Percentiles rank a stretch among this genome's conserved stretches.
phyloP scores from a whole-genome alignment of 2,888 invertebrate genomes.

The Drosophila tripunctata region DNA sequence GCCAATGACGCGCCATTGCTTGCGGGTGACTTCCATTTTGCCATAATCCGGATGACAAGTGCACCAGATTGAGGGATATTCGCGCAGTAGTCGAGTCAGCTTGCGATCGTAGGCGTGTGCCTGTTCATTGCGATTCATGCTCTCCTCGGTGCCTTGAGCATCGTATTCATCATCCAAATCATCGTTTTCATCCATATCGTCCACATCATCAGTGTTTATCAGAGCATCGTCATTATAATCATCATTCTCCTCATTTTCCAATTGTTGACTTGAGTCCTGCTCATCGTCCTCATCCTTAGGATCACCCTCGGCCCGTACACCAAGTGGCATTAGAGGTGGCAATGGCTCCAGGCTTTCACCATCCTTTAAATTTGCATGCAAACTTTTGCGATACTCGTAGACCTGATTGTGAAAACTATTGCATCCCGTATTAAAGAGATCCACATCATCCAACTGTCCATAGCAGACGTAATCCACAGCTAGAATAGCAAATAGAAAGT shows the following conservation, averaged over 20 bases:
- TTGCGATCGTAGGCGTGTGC: conserved; percentile 80
- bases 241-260: conserved; percentile 31
- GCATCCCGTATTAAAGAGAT: conserved; percentile 77
- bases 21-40: conserved; percentile 76
- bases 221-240: conserved; percentile 35
- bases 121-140: conserved; percentile 79
- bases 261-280: conserved; percentile 11
- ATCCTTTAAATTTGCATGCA: conserved; percentile 79
- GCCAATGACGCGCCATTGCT: conserved; percentile 81
- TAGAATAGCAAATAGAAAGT: conserved; percentile 56
- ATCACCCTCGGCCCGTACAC: conserved; percentile 67
- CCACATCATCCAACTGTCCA: conserved; percentile 81
- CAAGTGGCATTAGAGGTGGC: conserved; percentile 73
- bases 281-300: conserved; percentile 57
- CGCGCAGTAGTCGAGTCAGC: conserved; percentile 72
- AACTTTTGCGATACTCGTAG: conserved; percentile 81
- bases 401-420: conserved; percentile 82
- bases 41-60: conserved; percentile 81
- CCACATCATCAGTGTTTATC: conserved; percentile 46
- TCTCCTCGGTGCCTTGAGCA: conserved; percentile 74
- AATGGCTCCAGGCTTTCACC: conserved; percentile 66
- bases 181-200: conserved; percentile 61
- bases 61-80: conserved; percentile 82
- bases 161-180: conserved; percentile 58
- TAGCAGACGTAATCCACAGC: conserved; percentile 82